Evolutionary conservation across 1,140 invertebrate genomes (phyloP).

Genomic region (Drosophila pruinosa): DNA sequence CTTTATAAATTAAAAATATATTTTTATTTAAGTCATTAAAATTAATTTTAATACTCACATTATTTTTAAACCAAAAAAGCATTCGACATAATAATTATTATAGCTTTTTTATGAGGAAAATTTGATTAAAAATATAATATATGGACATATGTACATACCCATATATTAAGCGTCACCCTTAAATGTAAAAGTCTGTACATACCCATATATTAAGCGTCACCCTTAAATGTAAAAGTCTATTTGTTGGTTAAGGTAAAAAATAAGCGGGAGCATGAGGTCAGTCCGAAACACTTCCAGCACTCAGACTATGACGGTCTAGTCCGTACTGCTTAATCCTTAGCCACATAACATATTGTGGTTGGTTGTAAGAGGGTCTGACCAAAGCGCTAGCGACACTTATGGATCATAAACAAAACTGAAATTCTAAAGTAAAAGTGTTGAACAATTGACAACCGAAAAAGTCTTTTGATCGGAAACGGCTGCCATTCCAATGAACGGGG

Average conservation of each 20-base stretch:
- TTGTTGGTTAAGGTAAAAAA: too few species aligned
- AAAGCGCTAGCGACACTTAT: conserved; percentile 34
- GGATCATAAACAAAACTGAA: conserved; percentile 55
- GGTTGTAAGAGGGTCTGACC: background rate
- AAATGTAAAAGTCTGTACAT: too few species aligned
- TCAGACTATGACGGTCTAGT: conserved; percentile 2
- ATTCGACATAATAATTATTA: too few species aligned
- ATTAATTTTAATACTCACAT: background rate
- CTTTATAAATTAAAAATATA: too few species aligned
- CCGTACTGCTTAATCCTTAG: conserved; percentile 14
- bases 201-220: too few species aligned
- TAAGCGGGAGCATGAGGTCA: too few species aligned
- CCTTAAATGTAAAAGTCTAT: too few species aligned
- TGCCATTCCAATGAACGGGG: conserved; percentile 22
- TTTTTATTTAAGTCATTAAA: background rate
- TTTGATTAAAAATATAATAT: too few species aligned
- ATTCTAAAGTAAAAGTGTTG: conserved; percentile 52
- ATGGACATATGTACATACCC: too few species aligned
- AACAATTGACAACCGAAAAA: conserved; percentile 28
- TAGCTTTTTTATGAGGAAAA: too few species aligned
- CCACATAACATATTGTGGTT: background rate
- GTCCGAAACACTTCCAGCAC: background rate
- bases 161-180: too few species aligned
- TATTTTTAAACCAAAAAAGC: background rate
- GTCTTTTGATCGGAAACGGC: background rate